Evolutionary conservation across 2,888 invertebrate species (phyloP), one percentile per base, ranked within the genome.

Genomic region (Drosophila affinis): DNA sequence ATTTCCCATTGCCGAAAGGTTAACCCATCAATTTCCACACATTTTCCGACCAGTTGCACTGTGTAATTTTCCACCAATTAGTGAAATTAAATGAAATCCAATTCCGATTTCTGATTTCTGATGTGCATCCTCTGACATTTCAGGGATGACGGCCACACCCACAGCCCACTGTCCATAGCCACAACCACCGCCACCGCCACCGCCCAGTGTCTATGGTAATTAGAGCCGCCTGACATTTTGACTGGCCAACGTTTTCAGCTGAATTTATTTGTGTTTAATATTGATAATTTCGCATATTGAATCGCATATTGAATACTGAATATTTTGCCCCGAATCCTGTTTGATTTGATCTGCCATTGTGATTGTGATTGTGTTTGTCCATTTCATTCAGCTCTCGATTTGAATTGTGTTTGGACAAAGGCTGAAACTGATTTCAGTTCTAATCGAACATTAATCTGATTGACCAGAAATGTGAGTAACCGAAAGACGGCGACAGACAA

Each of bases 221-320:
- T 54, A 64, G 9, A 67, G 14, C 6, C 5, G 32, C 12, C 62
- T 82, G 79, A 82, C 79, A 79, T 85, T 77, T 82, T 32, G 18
- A 21, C 67, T 59, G 32, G 39, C 29, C 9, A 14, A 29, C 29
- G 29, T 9, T 29, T 29, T 9, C 9, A 9, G 29, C 29, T 9
- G 29, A 46, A 52, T 49, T 58, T 61, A 75, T 75, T 65, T 59
- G 21, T 10, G 24, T 60, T 73, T 51, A 67, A 68, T 67, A 72
- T 46, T 62, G 14, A 64, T 34, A 61, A 49, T 62, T 70, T 34
- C 32, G 56, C 32, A 44, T 45, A 53, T 27, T 57, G 21, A 18
- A 24, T 34, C 32, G 56, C 32, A 44, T 45, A 53, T 27, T 57
- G 21, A 18, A 24, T 57, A 18, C 34, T 32, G 46, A 54, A 32